Evolutionary conservation across 2,888 invertebrate genomes (phyloP), one percentile per base, ranked within the genome.

Genomic region (Xanthostigma xanthostigma): DNA sequence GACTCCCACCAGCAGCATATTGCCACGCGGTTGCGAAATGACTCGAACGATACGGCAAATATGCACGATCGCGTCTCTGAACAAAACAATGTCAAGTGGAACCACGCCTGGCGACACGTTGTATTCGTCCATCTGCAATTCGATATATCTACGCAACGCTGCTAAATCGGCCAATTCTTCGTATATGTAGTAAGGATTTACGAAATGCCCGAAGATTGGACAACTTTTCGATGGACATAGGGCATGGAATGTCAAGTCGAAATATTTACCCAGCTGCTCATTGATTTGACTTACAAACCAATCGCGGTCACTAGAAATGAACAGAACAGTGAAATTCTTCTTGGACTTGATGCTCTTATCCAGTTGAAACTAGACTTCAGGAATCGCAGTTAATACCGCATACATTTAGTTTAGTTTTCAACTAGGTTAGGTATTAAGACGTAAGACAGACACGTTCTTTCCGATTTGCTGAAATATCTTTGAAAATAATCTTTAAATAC

Each of bases 11-110:
- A 91, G 76, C 12, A 92, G 69, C 78, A 88, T 76, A 63, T 92
- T 81, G 1, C 92, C 91, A 10, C 86, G 70, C 0, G 84, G 86
- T 65, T 85, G 90, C 1, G 90, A 85, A 49, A 92, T 77, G 35
- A 91, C 86, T 41, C 92, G 73, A 27, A 84, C 80, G 51, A 92
- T 83, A 53, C 87, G 78, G 51, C 84, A 81, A 48, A 92, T 75
- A 64, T 92, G 91, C 58, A 89, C 84, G 41, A 92, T 81, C 9
- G 91, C 91, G 60, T 92, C 90, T 56, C 78, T 80, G 66, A 91
- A 92, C 50, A 92, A 73, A 8, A 92, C 89, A 51, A 92, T 67
- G 63, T 89, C 82, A 77, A 91, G 79, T 57, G 79, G 75, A 3
- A 85, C 76, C 27, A 83, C 81, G 1, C 89, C 88, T 0, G 87